These are phyloP conservation scores for Pachliopta kotzebuea DNA, from an alignment of 2,888 invertebrate genomes.

Conservation along the genomic window DNA sequence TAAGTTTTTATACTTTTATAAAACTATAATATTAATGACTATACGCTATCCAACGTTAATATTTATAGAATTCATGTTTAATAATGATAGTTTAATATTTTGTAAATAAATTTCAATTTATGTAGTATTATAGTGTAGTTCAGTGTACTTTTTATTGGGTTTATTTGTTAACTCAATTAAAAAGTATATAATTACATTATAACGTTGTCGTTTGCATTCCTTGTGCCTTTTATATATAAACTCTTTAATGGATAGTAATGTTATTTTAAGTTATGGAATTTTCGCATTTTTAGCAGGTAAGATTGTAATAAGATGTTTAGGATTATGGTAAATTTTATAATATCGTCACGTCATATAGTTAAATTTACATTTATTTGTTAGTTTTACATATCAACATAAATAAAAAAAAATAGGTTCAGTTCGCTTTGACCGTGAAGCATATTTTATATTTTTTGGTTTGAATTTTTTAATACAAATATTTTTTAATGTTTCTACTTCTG, in stretches of 20 bases:
- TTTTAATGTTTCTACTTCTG: no score
- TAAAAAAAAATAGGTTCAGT: no score
- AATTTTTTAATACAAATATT: no score
- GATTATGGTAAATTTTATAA: background rate
- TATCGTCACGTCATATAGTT: background rate
- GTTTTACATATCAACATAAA: no score
- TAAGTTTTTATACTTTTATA: constrained; percentile 1
- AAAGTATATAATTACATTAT: background rate
- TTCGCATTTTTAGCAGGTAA: constrained; percentile 15
- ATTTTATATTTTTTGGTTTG: no score
- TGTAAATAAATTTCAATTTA: background rate
- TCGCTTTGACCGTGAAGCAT: no score
- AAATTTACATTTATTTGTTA: no score
- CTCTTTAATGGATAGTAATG: background rate
- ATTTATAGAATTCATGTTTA: background rate
- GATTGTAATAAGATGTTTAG: background rate
- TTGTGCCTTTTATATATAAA: constrained; percentile 62
- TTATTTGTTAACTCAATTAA: background rate
- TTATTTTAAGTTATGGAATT: background rate
- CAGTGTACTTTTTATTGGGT: background rate
- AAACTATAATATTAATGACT: background rate
- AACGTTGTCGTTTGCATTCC: constrained; percentile 63
- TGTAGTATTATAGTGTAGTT: background rate
- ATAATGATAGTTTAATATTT: background rate
- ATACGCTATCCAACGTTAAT: background rate